These are phyloP conservation scores for Hirtodrosophila cameraria DNA, from an alignment of 2,888 invertebrate genomes.

Conservation along the genomic window DNA sequence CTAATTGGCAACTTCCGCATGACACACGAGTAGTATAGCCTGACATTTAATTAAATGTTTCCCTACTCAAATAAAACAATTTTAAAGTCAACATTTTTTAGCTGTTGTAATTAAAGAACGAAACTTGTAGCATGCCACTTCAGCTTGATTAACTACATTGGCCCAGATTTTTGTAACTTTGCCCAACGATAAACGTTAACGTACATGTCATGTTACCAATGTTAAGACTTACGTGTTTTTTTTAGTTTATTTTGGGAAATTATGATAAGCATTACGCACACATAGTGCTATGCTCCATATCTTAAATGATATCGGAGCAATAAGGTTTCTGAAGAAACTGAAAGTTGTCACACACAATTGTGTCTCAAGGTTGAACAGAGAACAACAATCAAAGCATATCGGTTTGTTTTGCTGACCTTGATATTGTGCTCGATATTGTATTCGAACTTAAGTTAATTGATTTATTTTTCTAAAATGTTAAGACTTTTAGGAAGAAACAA, in stretches of 20 bases:
- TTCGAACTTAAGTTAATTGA: not conserved
- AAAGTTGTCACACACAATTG: not conserved
- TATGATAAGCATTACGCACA: conserved; percentile 24
- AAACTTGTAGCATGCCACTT: conserved; percentile 10
- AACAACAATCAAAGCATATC: not conserved
- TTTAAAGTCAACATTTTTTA: conserved; percentile 34
- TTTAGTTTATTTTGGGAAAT: conserved; percentile 13
- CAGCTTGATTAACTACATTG: conserved; percentile 12
- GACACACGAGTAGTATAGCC: conserved; percentile 21
- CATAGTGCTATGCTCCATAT: not conserved
- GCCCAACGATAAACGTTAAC: conserved; percentile 17
- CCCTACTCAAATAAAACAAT: conserved; percentile 35
- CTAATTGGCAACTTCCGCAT: conserved; percentile 68
- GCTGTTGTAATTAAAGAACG: conserved; percentile 33
- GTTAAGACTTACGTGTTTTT: conserved; percentile 11
- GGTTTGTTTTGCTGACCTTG: not conserved
- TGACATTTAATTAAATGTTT: conserved; percentile 60
- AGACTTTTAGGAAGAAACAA: too few relatives aligned
- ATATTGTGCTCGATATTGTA: too few relatives aligned
- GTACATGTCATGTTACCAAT: not conserved
- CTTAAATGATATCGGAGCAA: conserved; percentile 24
- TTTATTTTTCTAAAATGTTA: too few relatives aligned
- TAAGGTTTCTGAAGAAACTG: not conserved
- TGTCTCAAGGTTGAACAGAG: not conserved
- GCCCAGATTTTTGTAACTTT: conserved; percentile 21